Conservation (phyloP, 2,888 invertebrate genomes). For the Drosophila paramelanica region DNA sequence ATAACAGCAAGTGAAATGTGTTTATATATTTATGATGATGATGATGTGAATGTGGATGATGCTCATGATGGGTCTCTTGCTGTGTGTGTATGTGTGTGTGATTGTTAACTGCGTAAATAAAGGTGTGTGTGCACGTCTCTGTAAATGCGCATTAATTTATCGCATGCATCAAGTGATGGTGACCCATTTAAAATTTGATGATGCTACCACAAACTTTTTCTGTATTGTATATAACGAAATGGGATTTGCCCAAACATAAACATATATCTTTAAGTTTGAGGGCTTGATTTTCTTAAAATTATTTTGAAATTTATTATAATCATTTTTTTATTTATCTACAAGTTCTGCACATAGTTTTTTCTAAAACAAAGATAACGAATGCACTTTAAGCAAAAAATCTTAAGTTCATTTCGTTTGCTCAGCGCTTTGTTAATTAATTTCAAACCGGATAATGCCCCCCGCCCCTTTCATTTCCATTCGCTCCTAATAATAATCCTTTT, state of each 20-base stretch:
- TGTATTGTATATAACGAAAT: background rate
- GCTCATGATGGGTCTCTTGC: conserved; percentile 10
- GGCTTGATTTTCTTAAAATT: no score
- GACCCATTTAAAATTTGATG: conserved; percentile 77
- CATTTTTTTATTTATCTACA: no score
- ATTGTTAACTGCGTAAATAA: conserved; percentile 34
- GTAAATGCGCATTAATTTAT: conserved; percentile 44
- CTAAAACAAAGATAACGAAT: background rate
- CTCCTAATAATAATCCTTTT: conserved; percentile 43
- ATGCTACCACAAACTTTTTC: conserved; percentile 32
- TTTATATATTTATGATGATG: conserved; percentile 54
- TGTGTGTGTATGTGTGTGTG: background rate
- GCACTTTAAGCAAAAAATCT: background rate
- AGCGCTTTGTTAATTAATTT: background rate
- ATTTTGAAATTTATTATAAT: no score
- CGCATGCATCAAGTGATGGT: conserved; percentile 74
- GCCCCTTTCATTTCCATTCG: background rate
- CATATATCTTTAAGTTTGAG: background rate
- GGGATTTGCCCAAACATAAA: conserved; percentile 9
- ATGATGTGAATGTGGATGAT: conserved; percentile 13
- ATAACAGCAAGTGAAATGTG: conserved; percentile 63
- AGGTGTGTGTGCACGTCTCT: conserved; percentile 16
- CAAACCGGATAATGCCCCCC: background rate
- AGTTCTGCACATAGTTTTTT: background rate
- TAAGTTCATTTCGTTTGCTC: background rate